A percentile compares a stretch with the other conserved stretches of the same genome.
Evolutionary conservation across 2,797 vertebrate genomes (phyloP).

Genomic region (Leuciscus waleckii): DNA sequence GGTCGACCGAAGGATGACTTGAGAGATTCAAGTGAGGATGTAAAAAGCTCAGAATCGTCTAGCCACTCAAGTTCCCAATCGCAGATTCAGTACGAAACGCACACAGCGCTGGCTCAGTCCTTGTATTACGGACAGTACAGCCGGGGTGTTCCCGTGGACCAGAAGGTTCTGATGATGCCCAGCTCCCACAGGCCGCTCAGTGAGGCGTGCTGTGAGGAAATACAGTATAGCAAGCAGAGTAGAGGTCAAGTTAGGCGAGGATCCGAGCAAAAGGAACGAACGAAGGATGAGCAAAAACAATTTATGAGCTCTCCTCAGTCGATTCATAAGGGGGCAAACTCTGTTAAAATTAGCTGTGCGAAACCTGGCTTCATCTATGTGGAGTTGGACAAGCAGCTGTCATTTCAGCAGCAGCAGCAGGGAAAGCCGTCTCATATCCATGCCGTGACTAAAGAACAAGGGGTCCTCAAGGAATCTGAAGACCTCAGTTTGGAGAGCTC

Average conservation of each 20-base stretch:
- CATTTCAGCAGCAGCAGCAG: conserved; percentile 82
- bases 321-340: conserved; percentile 88
- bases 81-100: conserved; percentile 93
- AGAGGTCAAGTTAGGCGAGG: conserved; percentile 79
- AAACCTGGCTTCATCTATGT: conserved; percentile 89
- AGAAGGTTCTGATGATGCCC: conserved; percentile 91
- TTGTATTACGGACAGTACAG: conserved; percentile 98
- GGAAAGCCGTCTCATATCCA: conserved; percentile 79
- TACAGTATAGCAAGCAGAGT: conserved; percentile 87
- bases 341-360: conserved; percentile 84
- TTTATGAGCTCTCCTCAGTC: conserved; percentile 82
- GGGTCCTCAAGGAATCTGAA: conserved; percentile 92
- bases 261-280: conserved; percentile 82
- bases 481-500: conserved; percentile 93
- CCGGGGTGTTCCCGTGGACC: conserved; percentile 95
- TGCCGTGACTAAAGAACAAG: conserved; percentile 91
- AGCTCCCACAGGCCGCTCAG: conserved; percentile 86
- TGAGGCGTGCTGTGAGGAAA: conserved; percentile 91
- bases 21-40: conserved; percentile 87
- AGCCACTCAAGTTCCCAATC: conserved; percentile 80
- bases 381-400: conserved; percentile 88
- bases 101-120: conserved; percentile 96
- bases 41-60: conserved; percentile 77
- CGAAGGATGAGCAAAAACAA: conserved; percentile 87
- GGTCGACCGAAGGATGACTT: conserved; percentile 86